phyloP scores from a whole-genome alignment of 2,797 vertebrate genomes.

The Bufotes viridis region DNA sequence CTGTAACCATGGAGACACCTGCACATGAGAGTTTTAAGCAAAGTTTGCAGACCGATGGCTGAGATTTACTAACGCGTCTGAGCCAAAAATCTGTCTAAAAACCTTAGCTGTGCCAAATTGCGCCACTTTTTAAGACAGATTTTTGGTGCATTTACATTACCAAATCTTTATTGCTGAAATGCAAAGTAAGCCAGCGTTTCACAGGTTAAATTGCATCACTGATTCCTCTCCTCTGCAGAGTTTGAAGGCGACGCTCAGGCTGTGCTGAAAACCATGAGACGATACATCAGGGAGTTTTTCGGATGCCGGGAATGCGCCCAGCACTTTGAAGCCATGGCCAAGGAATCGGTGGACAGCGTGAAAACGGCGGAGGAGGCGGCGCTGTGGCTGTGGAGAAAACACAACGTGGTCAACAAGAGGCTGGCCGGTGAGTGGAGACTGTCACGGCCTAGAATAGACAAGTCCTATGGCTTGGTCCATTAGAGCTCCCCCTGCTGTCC shows the following conservation, averaged over 20 bases:
- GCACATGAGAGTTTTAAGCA: neutral
- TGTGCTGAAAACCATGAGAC: conserved; percentile 83
- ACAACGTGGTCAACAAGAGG: conserved; percentile 88
- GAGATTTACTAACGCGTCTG: too few relatives aligned
- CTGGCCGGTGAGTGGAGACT: conserved; percentile 80
- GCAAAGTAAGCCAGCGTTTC: too few relatives aligned
- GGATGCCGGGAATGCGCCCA: conserved; percentile 86
- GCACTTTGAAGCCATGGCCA: conserved; percentile 88
- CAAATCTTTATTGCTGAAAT: too few relatives aligned
- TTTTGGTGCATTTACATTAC: too few relatives aligned
- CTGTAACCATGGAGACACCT: neutral
- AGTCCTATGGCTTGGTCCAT: neutral
- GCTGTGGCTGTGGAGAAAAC: conserved; percentile 92
- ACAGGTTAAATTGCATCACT: too few relatives aligned
- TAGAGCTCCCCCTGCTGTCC: neutral
- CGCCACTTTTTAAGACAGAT: too few relatives aligned
- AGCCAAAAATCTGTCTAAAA: too few relatives aligned
- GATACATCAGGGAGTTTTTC: conserved; percentile 87
- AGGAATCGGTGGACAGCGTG: conserved; percentile 76
- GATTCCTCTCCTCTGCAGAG: conserved; percentile 66
- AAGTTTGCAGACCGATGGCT: too few relatives aligned
- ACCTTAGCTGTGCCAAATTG: too few relatives aligned
- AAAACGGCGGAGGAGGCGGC: conserved; percentile 77
- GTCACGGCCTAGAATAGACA: neutral
- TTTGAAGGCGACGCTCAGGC: conserved; percentile 77